These are phyloP conservation scores for Hestina assimilis DNA, from an alignment of 1,140 invertebrate species.

Conservation along the genomic window DNA sequence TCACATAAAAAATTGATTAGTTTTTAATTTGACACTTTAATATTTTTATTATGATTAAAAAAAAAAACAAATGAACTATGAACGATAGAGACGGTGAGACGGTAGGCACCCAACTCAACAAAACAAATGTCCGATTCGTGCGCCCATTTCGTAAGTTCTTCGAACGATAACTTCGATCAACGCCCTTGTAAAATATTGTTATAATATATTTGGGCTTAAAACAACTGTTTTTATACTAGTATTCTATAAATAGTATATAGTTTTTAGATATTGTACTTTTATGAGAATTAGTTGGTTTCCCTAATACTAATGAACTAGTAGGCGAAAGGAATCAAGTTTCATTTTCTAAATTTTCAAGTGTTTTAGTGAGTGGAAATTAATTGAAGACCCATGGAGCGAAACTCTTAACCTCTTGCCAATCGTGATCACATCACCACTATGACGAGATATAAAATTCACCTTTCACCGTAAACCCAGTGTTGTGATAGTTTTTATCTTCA, in stretches of 20 bases:
- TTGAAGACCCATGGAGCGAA: slow-evolving; percentile 30
- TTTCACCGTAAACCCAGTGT: slow-evolving; percentile 64
- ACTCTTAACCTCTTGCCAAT: slow-evolving; percentile 4
- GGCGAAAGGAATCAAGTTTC: slow-evolving; percentile 73
- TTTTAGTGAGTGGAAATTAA: slow-evolving; percentile 52
- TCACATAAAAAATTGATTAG: too few species aligned
- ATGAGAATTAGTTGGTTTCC: slow-evolving; percentile 42
- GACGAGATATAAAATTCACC: slow-evolving; percentile 63
- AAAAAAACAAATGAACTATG: slow-evolving; percentile 45
- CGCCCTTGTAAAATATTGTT: slow-evolving; percentile 38
- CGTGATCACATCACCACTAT: slow-evolving; percentile 40
- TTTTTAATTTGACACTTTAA: not conserved
- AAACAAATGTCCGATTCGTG: slow-evolving; percentile 79
- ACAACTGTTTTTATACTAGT: slow-evolving; percentile 37
- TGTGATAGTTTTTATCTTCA: slow-evolving; percentile 51
- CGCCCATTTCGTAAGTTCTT: slow-evolving; percentile 77
- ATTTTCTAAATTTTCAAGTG: slow-evolving; percentile 53
- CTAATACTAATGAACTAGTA: slow-evolving; percentile 48
- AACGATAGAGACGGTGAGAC: slow-evolving; percentile 35
- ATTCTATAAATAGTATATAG: slow-evolving; percentile 32
- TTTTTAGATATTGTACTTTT: slow-evolving; percentile 40
- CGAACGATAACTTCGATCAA: slow-evolving; percentile 67
- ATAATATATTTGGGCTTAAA: slow-evolving; percentile 37
- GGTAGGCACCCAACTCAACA: slow-evolving; percentile 61
- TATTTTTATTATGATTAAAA: not conserved